A percentile compares a stretch with the other conserved stretches of the same genome.
Conservation (phyloP, 2,888 invertebrate species). For the Polydrusus pterygomalis region DNA sequence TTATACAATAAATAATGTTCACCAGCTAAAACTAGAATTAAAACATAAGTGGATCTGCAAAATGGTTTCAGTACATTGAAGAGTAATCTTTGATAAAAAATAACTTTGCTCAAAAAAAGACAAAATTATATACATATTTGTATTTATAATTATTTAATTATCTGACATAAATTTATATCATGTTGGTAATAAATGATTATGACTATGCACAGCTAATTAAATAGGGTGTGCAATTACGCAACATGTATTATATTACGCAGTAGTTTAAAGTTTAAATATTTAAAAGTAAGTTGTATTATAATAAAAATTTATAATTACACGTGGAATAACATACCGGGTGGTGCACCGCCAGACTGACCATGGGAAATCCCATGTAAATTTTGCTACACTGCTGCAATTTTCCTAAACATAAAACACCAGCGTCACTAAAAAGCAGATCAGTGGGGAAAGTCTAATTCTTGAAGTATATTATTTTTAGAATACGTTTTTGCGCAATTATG, state of each 20-base stretch:
- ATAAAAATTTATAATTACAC: no score
- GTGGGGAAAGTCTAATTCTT: no score
- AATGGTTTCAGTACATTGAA: not conserved
- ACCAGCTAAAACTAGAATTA: no score
- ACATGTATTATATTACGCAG: not conserved
- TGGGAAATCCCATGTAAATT: no score
- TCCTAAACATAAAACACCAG: no score
- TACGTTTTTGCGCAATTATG: no score
- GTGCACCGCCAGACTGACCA: no score
- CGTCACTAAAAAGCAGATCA: no score
- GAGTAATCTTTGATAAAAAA: conserved; percentile 2
- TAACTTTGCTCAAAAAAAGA: not conserved
- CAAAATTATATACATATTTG: not conserved
- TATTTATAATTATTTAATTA: conserved; percentile 2
- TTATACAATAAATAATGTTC: no score
- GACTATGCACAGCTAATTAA: conserved; percentile 5
- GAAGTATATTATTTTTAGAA: no score
- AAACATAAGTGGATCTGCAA: no score
- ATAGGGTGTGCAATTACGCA: conserved; percentile 14
- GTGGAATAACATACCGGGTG: not conserved
- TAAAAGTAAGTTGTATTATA: not conserved
- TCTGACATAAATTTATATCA: conserved; percentile 4
- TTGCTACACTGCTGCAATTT: no score
- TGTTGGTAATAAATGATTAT: not conserved
- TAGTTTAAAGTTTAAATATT: not conserved